Evolutionary conservation across 30 jellyfish, hydroid and myxozoan species (phyloP).

Genomic region (Chironex yamaguchii): DNA sequence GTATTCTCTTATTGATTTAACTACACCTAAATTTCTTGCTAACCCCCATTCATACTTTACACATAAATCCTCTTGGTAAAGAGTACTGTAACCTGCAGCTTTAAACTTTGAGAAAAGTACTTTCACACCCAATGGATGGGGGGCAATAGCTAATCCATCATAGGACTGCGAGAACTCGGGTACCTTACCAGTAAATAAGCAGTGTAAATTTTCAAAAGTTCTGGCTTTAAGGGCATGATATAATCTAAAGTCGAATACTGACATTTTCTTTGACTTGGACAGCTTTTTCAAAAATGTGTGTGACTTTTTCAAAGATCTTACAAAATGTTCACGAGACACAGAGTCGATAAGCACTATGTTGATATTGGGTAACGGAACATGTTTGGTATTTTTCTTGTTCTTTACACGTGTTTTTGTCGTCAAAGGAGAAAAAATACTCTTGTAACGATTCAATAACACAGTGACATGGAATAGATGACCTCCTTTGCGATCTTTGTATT

Average conservation of each 20-base stretch:
- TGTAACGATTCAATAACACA: too few species aligned
- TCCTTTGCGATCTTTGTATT: too few species aligned
- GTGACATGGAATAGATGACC: too few species aligned
- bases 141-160: slow-evolving; percentile 62
- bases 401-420: too few species aligned
- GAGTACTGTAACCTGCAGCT: slow-evolving; percentile 43
- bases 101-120: slow-evolving; percentile 28
- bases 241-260: slow-evolving; percentile 73
- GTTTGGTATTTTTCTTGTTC: too few species aligned
- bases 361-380: slow-evolving; percentile 27
- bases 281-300: slow-evolving; percentile 35
- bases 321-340: slow-evolving; percentile 80
- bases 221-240: slow-evolving; percentile 71
- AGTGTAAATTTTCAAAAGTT: slow-evolving; percentile 70
- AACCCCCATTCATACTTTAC: slow-evolving; percentile 83
- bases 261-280: background rate
- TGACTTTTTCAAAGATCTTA: slow-evolving; percentile 73
- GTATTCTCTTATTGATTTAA: background rate
- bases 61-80: slow-evolving; percentile 87
- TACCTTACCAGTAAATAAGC: slow-evolving; percentile 72
- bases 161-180: slow-evolving; percentile 19
- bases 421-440: too few species aligned
- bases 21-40: slow-evolving; percentile 55
- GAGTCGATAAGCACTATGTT: slow-evolving; percentile 77
- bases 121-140: slow-evolving; percentile 38